Base-by-base conservation (phyloP, 2,888 invertebrate species). In the Cataglyphis albicans region DNA sequence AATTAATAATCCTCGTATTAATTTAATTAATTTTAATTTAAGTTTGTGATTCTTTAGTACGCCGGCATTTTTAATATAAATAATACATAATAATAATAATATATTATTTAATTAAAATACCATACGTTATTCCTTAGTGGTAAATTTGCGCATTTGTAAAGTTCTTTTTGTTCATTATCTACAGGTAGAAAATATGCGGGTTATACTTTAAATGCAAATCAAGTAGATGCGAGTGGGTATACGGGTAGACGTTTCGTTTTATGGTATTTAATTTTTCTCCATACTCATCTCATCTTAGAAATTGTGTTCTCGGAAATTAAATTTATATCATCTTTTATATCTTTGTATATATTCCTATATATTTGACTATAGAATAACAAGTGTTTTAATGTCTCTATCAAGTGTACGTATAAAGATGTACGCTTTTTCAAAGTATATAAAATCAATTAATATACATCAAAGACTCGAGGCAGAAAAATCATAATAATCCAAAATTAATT, bases 151-250 rank as follows among this genome's bases (percentile, higher is more conserved):
- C 35, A 48, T 25, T 25, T 44, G 15, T 41, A 59, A 35, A 15
- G 35, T 18, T 9, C 12, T 68, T 57, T 21, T 21, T 29, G 15
- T 78, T 59, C 55, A 29, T 72, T 70, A 80, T 80, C 78, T 64
- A 52, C 1, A 78, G 44, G 18, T 12, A 59, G 21, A 59, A 44
- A 29, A 41, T 12, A 78, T 80, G 59, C 78, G 78, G 78, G 72
- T 44, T 59, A n/a, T 44, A 61, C 18, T 70, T 61, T 72, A 80
- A 80, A 80, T 80, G 78, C 72, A 80, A 80, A 68, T 68, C 21
- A 21, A 67, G 59, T 67, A 32, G 10, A 44, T 21, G 21, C 18
- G 12, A 72, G 2, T 52, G 0, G 21, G 21, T 48, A 80, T 80
- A 80, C 78, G 78, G 72, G 78, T 52, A 25, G 10, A 59, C 18